Conservation (phyloP, 2,888 invertebrate genomes). For the Mycogona germanica region DNA sequence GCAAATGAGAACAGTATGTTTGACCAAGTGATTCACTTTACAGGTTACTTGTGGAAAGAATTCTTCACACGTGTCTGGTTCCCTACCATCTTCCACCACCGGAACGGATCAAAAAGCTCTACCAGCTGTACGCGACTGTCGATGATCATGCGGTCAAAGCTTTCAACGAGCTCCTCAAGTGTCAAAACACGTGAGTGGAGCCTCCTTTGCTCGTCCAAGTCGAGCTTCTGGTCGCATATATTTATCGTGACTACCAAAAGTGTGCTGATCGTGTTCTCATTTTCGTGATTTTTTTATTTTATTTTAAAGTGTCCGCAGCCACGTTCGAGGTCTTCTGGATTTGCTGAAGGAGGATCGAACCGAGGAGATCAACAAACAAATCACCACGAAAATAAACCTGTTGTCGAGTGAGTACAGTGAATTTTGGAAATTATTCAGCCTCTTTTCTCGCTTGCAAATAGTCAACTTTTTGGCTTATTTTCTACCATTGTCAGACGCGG, state of each 20-base stretch:
- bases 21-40: constrained; percentile 16
- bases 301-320: constrained; percentile 28
- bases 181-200: constrained; percentile 25
- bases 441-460: neutral
- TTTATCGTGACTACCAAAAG: too few relatives aligned
- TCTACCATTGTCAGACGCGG: too few relatives aligned
- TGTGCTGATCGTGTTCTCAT: too few relatives aligned
- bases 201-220: neutral
- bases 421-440: too few relatives aligned
- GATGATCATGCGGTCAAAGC: constrained; percentile 92
- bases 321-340: constrained; percentile 75
- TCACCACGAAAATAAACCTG: constrained; percentile 25
- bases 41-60: constrained; percentile 70
- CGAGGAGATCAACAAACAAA: constrained; percentile 25
- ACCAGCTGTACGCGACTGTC: constrained; percentile 80
- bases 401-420: constrained; percentile 26
- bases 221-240: too few relatives aligned
- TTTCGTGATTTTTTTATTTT: constrained; percentile 21
- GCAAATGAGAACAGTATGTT: too few relatives aligned
- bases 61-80: constrained; percentile 86
- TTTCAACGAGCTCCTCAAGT: constrained; percentile 79
- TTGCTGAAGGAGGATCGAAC: constrained; percentile 44
- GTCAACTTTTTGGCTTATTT: too few relatives aligned
- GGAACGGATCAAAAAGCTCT: constrained; percentile 85
- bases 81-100: constrained; percentile 78